Evolutionary conservation across 2,888 invertebrate species (phyloP), one percentile per base, ranked within the genome.

Genomic region (Mystacides longicornis): DNA sequence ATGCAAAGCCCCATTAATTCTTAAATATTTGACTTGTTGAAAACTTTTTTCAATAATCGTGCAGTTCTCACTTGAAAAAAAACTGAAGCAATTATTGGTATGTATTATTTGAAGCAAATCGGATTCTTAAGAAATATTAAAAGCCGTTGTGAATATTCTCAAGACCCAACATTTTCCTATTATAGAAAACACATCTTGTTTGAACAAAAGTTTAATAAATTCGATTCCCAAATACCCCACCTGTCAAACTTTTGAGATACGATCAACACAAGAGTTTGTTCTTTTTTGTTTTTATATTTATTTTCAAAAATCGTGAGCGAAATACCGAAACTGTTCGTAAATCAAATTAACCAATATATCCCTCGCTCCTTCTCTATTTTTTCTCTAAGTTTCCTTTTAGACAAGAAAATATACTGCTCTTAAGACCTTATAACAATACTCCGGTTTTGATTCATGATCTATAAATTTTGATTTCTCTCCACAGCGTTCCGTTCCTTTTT

Each of bases 311-410:
- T 18, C 46, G 46, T 46, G 46, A 46, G 3, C 21, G 18, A 46
- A 46, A 46, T 46, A 16, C 21, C 19, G 46, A 46, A 46, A 46
- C 5, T 20, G 46, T 46, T 46, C 46, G 46, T 46, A 46, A 46
- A 46, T 46, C 46, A 46, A 20, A 46, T 27, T 27, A 27, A 27
- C 27, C 27, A 27, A 27, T 27, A 27, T 27, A 27, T 27, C 27
- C 27, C 11, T 27, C 27, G 27, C 11, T 27, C 7, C n/a, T n/a
- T n/a, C n/a, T n/a, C n/a, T n/a, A n/a, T n/a, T n/a, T 27, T 7
- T 27, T 7, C 27, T 27, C 27, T 27, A 27, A 7, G 7, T 5
- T 7, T 11, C 27, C 11, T 11, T 27, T 27, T 27, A 27, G 27
- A 27, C 27, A 27, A 27, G 27, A 27, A 27, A 27, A 7, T 7